Evolutionary conservation across 2,888 invertebrate species (phyloP).

Genomic region (Tuta absoluta): DNA sequence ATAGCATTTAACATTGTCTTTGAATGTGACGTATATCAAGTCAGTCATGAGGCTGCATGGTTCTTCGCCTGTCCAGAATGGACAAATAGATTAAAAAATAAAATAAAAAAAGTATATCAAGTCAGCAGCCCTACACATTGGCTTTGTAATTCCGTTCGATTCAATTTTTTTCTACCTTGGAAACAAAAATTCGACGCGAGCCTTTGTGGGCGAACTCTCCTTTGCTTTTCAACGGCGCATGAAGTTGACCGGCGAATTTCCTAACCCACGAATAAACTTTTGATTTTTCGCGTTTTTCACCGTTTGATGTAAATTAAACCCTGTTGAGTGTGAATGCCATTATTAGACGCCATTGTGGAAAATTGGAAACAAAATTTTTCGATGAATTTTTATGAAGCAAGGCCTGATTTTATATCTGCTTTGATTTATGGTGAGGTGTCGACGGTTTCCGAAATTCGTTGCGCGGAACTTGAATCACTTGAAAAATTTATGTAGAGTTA

Average conservation of each 20-base stretch:
- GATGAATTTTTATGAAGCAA: conserved; percentile 46
- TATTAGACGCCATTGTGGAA: conserved; percentile 48
- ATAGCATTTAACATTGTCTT: too few relatives aligned
- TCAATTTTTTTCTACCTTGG: conserved; percentile 68
- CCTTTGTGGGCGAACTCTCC: conserved; percentile 71
- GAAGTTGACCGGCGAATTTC: conserved; percentile 70
- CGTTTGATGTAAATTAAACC: conserved; percentile 71
- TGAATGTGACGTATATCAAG: too few relatives aligned
- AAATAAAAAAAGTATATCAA: not conserved
- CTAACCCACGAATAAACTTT: conserved; percentile 63
- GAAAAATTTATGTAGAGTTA: too few relatives aligned
- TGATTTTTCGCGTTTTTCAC: conserved; percentile 64
- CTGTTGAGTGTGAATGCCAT: conserved; percentile 44
- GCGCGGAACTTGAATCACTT: too few relatives aligned
- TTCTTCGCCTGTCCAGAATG: too few relatives aligned
- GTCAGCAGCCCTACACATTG: conserved; percentile 57
- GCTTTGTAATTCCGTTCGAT: conserved; percentile 71
- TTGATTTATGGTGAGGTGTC: too few relatives aligned
- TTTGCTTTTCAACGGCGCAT: conserved; percentile 69
- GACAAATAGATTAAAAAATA: too few relatives aligned
- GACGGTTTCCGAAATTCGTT: too few relatives aligned
- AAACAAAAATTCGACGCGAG: conserved; percentile 65
- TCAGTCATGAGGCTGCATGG: too few relatives aligned
- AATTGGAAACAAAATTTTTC: conserved; percentile 42
- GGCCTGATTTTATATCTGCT: not conserved